Percentiles rank a stretch among this genome's conserved stretches.
Evolutionary conservation across 2,113 vertebrate species (phyloP).

Genomic region (Pimephales promelas): DNA sequence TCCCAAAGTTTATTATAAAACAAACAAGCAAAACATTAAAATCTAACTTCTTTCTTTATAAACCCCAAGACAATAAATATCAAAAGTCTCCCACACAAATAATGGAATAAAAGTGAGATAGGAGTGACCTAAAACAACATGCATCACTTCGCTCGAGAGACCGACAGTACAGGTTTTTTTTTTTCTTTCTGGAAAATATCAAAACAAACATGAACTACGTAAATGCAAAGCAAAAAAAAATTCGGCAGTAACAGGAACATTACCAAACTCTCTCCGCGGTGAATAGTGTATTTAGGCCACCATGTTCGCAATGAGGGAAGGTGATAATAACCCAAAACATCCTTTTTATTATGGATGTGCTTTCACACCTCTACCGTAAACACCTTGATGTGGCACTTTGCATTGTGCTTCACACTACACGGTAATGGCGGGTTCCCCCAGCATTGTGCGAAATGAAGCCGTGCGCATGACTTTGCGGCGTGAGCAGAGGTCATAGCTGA

Average conservation of each 20-base stretch:
- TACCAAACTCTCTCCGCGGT: background rate
- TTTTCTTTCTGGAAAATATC: too few relatives aligned
- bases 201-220: constrained; percentile 29
- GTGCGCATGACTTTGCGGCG: constrained; percentile 55
- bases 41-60: constrained; percentile 38
- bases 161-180: too few relatives aligned
- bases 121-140: constrained; percentile 39
- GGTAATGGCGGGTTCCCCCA: constrained; percentile 36
- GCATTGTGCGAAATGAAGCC: constrained; percentile 47
- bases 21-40: constrained; percentile 42
- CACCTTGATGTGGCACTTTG: constrained; percentile 54
- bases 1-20: constrained; percentile 56
- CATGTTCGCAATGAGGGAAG: constrained; percentile 28
- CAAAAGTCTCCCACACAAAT: constrained; percentile 36
- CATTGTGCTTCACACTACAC: constrained; percentile 46
- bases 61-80: constrained; percentile 14
- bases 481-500: constrained; percentile 58
- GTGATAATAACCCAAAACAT: constrained; percentile 32
- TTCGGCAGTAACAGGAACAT: background rate
- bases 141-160: constrained; percentile 31
- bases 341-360: constrained; percentile 25
- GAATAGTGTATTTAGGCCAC: background rate
- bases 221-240: constrained; percentile 23
- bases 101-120: background rate
- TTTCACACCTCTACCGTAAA: constrained; percentile 39